Evolutionary conservation across 2,113 vertebrate species (phyloP), one percentile per base, ranked within the genome.

Genomic region (Hippocampus guttulatus): DNA sequence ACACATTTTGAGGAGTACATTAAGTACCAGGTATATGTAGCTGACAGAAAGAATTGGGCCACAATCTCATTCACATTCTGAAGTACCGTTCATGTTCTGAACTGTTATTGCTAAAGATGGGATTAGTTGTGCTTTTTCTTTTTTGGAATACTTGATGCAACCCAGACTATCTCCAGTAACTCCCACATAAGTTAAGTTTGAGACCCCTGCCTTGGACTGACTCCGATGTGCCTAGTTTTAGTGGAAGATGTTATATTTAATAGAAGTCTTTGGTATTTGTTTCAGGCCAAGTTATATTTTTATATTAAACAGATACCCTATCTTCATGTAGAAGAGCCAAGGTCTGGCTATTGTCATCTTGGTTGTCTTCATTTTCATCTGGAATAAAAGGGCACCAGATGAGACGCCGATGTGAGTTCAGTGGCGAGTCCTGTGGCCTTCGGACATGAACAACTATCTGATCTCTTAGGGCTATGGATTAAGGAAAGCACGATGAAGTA

Each of bases 351-450:
- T 88, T 84, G 67, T 98, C 96, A 18, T 98, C 96, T 30, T 88
- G 89, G 40, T 89, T 94, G 45, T 98, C 96, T 57, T 99, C 97
- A 0, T 86, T 96, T 64, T 99, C 96, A 14, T 98, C 96, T 0
- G 93, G 93, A 81, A 99, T 98, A 84, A 94, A 98, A 14, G 97
- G 97, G 68, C 96, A 99, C 97, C 97, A 99, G 81, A 98, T 96
- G 84, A 99, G 95, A 62, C 97, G 93, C 9, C 95, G 93, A 75
- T 94, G 94, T 41, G 93, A 94, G 85, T 95, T 98, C 76, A 97
- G 81, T 0, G 92, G 92, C 0, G 94, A 94, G 9, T 91, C 92
- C 10, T 96, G 94, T 41, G 95, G 94, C 25, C 94, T 88, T 49
- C 86, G 93, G 75, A 98, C 93, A 74, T 98, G 93, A 73, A 98